Conservation (phyloP, 2,888 invertebrate species). For the Andrena marginata region DNA sequence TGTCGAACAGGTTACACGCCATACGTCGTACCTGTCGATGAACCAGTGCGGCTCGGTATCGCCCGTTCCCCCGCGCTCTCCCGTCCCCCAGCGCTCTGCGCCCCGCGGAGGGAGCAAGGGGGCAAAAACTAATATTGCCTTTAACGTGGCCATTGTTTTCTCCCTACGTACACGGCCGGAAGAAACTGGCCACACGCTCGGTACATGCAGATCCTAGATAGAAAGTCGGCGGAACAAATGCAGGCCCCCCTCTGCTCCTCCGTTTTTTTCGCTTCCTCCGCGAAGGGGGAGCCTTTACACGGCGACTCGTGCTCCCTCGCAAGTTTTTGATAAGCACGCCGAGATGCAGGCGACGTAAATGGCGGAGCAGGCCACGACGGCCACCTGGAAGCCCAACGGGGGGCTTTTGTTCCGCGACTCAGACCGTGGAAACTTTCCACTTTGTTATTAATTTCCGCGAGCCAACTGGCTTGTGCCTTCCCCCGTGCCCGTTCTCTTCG, state of each 20-base stretch:
- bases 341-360: slow-evolving; percentile 69
- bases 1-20: neutral
- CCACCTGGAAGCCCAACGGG: slow-evolving; percentile 58
- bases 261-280: too few species aligned
- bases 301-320: slow-evolving; percentile 45
- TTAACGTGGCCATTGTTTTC: slow-evolving; percentile 72
- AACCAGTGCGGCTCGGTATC: slow-evolving; percentile 27
- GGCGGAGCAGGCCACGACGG: slow-evolving; percentile 58
- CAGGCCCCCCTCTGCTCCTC: slow-evolving; percentile 6
- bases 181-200: slow-evolving; percentile 59
- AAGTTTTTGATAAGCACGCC: slow-evolving; percentile 69
- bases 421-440: slow-evolving; percentile 51
- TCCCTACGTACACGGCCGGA: slow-evolving; percentile 59
- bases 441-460: slow-evolving; percentile 67
- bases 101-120: slow-evolving; percentile 39
- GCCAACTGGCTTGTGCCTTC: slow-evolving; percentile 8
- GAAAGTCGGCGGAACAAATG: slow-evolving; percentile 64
- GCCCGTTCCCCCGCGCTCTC: slow-evolving; percentile 24
- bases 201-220: slow-evolving; percentile 69
- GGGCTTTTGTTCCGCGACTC: slow-evolving; percentile 64
- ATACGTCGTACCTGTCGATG: slow-evolving; percentile 31
- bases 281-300: slow-evolving; percentile 15
- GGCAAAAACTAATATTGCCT: slow-evolving; percentile 71
- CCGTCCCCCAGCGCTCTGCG: slow-evolving; percentile 33
- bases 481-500: neutral